Conservation (phyloP, 2,797 vertebrate species). For the Poecilia wingei region DNA sequence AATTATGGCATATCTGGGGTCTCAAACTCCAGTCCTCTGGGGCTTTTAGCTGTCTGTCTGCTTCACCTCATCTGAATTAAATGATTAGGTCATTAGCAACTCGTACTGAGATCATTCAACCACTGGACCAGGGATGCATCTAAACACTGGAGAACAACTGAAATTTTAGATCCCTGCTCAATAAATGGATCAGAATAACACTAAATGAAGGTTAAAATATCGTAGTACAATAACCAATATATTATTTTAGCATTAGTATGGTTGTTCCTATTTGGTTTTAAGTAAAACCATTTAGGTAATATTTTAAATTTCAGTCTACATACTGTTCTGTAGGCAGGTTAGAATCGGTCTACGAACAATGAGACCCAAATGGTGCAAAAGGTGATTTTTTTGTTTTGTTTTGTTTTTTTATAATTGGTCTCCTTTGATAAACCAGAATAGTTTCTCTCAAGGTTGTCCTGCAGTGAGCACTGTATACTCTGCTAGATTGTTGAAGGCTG, state of each 20-base stretch:
- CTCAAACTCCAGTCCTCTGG: constrained; percentile 1
- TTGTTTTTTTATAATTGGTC: too few relatives aligned
- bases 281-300: neutral
- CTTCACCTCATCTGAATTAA: constrained; percentile 3
- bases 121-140: too few relatives aligned
- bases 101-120: neutral
- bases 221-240: neutral
- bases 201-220: too few relatives aligned
- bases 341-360: too few relatives aligned
- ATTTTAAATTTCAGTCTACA: neutral
- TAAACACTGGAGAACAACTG: too few relatives aligned
- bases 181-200: too few relatives aligned
- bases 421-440: too few relatives aligned
- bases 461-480: neutral
- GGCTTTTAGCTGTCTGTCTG: constrained; percentile 1
- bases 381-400: too few relatives aligned
- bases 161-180: too few relatives aligned
- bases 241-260: neutral
- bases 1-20: neutral
- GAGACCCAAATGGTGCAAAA: too few relatives aligned
- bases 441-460: too few relatives aligned
- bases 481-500: neutral
- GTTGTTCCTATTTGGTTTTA: neutral
- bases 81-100: neutral
- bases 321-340: neutral